phyloP scores from a whole-genome alignment of 2,113 vertebrate genomes.

The Triplophysa tibetana region DNA sequence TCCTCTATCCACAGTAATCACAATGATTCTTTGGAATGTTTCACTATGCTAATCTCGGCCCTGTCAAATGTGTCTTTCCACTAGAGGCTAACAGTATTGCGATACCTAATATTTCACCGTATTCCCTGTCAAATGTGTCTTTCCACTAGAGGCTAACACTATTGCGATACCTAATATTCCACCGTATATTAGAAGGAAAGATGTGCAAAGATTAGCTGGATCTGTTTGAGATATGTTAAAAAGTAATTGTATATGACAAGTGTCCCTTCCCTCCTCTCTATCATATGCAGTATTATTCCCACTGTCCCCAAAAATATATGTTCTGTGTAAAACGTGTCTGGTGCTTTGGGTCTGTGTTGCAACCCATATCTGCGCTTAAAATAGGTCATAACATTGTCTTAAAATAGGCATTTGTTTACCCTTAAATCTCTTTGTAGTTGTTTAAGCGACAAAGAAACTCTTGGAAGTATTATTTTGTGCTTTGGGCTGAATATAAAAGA shows the following conservation, averaged over 20 bases:
- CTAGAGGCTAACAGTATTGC: neutral
- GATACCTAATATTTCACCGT: neutral
- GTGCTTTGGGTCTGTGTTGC: no score
- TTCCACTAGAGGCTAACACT: neutral
- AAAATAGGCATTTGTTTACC: neutral
- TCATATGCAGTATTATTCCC: no score
- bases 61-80: slow-evolving; percentile 23
- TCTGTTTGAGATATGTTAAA: neutral
- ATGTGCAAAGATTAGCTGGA: neutral
- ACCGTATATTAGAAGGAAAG: neutral
- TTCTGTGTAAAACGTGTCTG: no score
- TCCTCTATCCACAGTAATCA: slow-evolving; percentile 21
- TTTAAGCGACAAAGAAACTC: slow-evolving; percentile 7
- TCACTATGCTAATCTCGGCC: slow-evolving; percentile 24
- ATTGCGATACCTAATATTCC: neutral
- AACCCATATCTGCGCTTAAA: no score
- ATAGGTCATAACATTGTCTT: no score
- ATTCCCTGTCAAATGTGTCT: slow-evolving; percentile 23
- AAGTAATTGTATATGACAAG: neutral
- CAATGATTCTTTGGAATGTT: slow-evolving; percentile 8
- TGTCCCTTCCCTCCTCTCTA: neutral
- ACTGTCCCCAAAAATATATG: no score
- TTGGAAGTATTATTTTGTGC: slow-evolving; percentile 28
- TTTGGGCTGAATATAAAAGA: neutral
- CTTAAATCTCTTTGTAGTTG: slow-evolving; percentile 1